Evolutionary conservation across 2,888 invertebrate genomes (phyloP), one percentile per base, ranked within the genome.

Genomic region (Platycheirus albimanus): DNA sequence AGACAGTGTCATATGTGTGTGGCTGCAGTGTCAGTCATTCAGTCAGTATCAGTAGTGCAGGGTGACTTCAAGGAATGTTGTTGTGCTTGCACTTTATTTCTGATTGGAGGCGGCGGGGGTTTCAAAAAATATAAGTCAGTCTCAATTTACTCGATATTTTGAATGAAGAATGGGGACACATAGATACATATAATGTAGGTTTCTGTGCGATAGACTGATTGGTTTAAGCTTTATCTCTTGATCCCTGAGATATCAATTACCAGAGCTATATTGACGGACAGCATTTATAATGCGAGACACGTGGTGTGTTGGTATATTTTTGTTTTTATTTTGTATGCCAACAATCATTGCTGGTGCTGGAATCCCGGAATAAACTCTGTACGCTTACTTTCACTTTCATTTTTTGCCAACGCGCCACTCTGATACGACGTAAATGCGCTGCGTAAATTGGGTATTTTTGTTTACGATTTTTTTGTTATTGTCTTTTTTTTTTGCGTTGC

Each of bases 341-440:
- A 11, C 58, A 51, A 64, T n/a, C 49, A 47, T 47, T 6, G 8
- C 5, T 5, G 19, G 3, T 28, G 19, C 56, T 47, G 45, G 45
- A 51, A 61, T 41, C 15, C 17, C 47, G 10, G 13, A 41, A 51
- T 61, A 61, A n/a, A n/a, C n/a, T n/a, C n/a, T n/a, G n/a, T n/a
- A n/a, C 67, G 74, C 63, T 74, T 66, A 63, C 79, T 79, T 79
- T 74, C 74, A 41, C 20, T 58, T 15, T 58, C 11, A n/a, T n/a
- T 41, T 56, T 28, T 36, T 36, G 15, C 8, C 15, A 41, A 13
- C 43, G 5, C 24, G 3, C 28, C 33, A 10, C 24, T 17, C 17
- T 56, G n/a, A n/a, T n/a, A n/a, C n/a, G n/a, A n/a, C n/a, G n/a
- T n/a, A n/a, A n/a, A n/a, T n/a, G n/a, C n/a, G n/a, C 24, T 49